Percentiles rank a stretch among this genome's conserved stretches.
Evolutionary conservation across 23 tunicate genomes (phyloP).

Genomic region (Halocynthia roretzi): DNA sequence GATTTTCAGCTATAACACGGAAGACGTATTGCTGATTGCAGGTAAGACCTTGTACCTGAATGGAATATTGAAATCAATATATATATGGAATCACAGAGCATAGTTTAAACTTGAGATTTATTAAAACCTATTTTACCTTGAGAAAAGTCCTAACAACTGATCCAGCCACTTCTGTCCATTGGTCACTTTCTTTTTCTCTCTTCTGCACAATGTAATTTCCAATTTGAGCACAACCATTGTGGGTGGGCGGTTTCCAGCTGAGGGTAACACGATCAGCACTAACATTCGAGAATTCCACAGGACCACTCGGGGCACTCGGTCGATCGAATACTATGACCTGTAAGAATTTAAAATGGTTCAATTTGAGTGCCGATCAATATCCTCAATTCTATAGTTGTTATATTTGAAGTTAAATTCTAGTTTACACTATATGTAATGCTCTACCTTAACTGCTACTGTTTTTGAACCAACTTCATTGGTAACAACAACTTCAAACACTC

Average conservation of each 20-base stretch:
- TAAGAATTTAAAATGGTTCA: background rate
- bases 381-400: no score
- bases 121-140: conserved; percentile 29
- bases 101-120: no score
- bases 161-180: conserved; percentile 88
- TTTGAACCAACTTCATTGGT: conserved; percentile 58
- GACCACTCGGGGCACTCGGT: conserved; percentile 79
- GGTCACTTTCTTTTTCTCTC: conserved; percentile 64
- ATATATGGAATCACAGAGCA: no score
- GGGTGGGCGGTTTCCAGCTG: conserved; percentile 82
- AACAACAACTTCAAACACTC: conserved; percentile 50
- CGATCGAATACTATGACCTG: conserved; percentile 60
- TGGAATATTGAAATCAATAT: no score
- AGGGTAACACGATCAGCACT: conserved; percentile 67
- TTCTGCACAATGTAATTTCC: conserved; percentile 87
- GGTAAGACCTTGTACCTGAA: conserved; percentile 50
- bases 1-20: conserved; percentile 88
- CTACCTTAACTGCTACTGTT: conserved; percentile 55
- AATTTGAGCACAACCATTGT: conserved; percentile 84
- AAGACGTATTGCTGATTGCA: conserved; percentile 69
- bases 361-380: no score
- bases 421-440: background rate
- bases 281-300: conserved; percentile 66
- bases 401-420: background rate
- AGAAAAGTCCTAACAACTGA: conserved; percentile 69